Evolutionary conservation across 2,113 vertebrate species (phyloP).

Genomic region (Perca schrenkii): DNA sequence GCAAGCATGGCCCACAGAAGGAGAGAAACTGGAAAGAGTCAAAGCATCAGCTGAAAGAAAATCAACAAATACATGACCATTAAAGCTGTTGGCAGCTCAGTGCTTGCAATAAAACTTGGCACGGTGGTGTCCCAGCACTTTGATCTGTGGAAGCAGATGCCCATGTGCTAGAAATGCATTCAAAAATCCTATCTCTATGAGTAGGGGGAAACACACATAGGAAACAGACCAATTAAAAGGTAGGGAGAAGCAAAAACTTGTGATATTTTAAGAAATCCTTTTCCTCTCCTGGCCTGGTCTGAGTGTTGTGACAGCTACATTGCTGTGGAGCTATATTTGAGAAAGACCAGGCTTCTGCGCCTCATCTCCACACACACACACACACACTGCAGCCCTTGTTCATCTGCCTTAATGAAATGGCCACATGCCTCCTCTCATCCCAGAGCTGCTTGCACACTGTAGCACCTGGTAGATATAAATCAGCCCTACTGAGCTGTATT

Average conservation of each 20-base stretch:
- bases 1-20: constrained; percentile 10
- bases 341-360: constrained; percentile 76
- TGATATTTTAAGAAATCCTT: constrained; percentile 72
- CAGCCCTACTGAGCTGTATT: constrained; percentile 82
- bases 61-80: constrained; percentile 54
- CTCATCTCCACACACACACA: constrained; percentile 53
- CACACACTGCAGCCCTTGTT: constrained; percentile 76
- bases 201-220: constrained; percentile 4
- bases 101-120: constrained; percentile 53
- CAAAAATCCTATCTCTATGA: constrained; percentile 13
- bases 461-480: constrained; percentile 90
- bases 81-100: constrained; percentile 56
- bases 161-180: constrained; percentile 21
- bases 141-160: constrained; percentile 24
- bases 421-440: constrained; percentile 80
- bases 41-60: constrained; percentile 27
- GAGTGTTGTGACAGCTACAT: constrained; percentile 74
- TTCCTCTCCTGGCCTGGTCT: constrained; percentile 49
- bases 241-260: constrained; percentile 34
- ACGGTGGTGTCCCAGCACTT: constrained; percentile 34
- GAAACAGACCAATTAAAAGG: constrained; percentile 33
- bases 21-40: constrained; percentile 3
- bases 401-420: constrained; percentile 77
- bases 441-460: constrained; percentile 70
- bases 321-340: constrained; percentile 72